Conservation (phyloP, 1,140 invertebrate species). For the Anastrepha ludens region DNA sequence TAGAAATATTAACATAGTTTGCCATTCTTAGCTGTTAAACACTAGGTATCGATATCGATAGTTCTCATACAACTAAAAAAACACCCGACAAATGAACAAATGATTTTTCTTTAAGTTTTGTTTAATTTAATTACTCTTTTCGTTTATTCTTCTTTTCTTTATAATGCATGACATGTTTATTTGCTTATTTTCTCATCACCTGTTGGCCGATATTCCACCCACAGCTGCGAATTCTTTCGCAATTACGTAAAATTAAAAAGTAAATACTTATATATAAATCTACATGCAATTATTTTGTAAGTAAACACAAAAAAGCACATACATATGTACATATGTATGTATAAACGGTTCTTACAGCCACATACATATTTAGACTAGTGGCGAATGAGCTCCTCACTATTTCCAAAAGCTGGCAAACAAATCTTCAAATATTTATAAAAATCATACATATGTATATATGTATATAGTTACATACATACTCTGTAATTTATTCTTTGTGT, state of each 20-base stretch:
- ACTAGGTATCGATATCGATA: no score
- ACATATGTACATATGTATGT: no score
- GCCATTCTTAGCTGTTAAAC: no score
- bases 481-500: no score
- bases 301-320: background rate
- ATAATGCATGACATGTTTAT: background rate
- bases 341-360: background rate
- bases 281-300: background rate
- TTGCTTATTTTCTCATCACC: background rate
- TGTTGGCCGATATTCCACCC: constrained; percentile 16
- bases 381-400: background rate
- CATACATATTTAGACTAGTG: background rate
- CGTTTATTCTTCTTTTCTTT: no score
- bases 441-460: no score
- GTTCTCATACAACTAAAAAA: no score
- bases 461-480: no score
- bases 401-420: background rate
- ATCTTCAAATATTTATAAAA: background rate
- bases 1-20: no score
- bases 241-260: background rate
- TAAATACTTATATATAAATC: background rate
- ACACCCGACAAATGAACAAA: no score
- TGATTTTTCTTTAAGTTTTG: no score
- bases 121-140: no score
- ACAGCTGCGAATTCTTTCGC: constrained; percentile 30